A percentile compares a stretch with the other conserved stretches of the same genome.
phyloP scores from a whole-genome alignment of 2,797 vertebrate species.

The Sus cebifrons region DNA sequence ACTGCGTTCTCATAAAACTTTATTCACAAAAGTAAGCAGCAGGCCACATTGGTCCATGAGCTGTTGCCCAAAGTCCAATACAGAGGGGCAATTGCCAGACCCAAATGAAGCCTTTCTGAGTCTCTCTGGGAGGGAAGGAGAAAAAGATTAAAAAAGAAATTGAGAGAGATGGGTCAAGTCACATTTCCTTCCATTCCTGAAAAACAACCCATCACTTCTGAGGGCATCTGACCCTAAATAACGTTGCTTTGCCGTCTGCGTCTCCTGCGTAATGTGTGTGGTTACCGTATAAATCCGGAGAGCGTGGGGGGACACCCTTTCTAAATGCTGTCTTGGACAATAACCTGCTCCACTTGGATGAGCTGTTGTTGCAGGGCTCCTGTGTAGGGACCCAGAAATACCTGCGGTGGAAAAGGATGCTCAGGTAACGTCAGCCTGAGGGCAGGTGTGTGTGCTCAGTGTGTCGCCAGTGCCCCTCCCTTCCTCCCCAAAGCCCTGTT shows the following conservation, averaged over 20 bases:
- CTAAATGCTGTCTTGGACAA: background rate
- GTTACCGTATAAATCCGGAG: background rate
- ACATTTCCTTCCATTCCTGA: background rate
- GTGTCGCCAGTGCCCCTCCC: background rate
- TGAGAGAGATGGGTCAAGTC: background rate
- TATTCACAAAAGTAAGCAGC: background rate
- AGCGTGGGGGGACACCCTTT: background rate
- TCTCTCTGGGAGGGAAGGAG: background rate
- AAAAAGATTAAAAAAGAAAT: background rate
- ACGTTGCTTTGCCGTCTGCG: background rate
- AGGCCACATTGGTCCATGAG: background rate
- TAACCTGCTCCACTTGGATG: background rate
- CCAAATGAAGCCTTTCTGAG: background rate
- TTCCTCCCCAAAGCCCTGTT: background rate
- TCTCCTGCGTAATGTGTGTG: background rate
- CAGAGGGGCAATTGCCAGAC: background rate
- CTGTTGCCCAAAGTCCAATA: background rate
- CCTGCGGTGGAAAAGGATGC: rapidly evolving
- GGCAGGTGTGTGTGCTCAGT: rapidly evolving
- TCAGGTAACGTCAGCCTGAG: background rate
- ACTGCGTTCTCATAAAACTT: background rate
- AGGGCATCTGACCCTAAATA: background rate
- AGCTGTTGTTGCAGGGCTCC: rapidly evolving
- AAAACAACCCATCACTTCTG: background rate
- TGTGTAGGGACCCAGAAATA: too few relatives aligned